Base-by-base conservation (phyloP, 2,113 vertebrate genomes). In the Cryptotis parvus region DNA sequence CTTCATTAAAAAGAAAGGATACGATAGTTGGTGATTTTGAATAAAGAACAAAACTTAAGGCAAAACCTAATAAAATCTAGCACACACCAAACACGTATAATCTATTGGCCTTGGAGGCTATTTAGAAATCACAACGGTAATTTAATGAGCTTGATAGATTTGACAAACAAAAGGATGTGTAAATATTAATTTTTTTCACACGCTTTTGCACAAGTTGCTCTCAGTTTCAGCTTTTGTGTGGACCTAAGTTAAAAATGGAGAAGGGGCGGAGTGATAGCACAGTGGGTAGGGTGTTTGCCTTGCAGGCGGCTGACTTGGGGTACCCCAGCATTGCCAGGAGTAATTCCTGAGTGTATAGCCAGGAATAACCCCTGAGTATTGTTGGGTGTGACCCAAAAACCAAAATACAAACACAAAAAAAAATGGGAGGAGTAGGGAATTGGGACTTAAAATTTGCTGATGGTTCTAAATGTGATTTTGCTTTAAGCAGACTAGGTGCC, bases 11-110 rank as follows among this genome's bases (percentile, higher is more conserved):
- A 35, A 2, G 37, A 89, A 94, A 94, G 16, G 29, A 24, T 85
- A 27, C 72, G 82, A 97, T 97, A 83, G 84, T 73, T 88, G 55
- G 52, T 92, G 83, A 31, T 95, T 96, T 92, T 85, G 74, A 88
- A 92, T 84, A 77, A 91, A 91, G 43, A 75, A 9, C 20, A 94
- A 93, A 84, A 73, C 39, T 29, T 20, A 49, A 22, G 12, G 49
- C 2, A 74, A 73, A 83, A 10, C 27, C 72, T 16, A 84, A 39
- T 58, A 66, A 7, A 45, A 61, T n/a, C 31, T 22, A 70, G 7
- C 16, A 45, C 31, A 63, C 7, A 58, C 84, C 76, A 35, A 41
- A 26, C 15, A n/a, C n/a, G n/a, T n/a, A n/a, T n/a, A n/a, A n/a
- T n/a, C n/a, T n/a, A n/a, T n/a, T n/a, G n/a, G n/a, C n/a, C n/a